Conservation (phyloP, 2,797 vertebrate genomes). For the Furcifer pardalis region DNA sequence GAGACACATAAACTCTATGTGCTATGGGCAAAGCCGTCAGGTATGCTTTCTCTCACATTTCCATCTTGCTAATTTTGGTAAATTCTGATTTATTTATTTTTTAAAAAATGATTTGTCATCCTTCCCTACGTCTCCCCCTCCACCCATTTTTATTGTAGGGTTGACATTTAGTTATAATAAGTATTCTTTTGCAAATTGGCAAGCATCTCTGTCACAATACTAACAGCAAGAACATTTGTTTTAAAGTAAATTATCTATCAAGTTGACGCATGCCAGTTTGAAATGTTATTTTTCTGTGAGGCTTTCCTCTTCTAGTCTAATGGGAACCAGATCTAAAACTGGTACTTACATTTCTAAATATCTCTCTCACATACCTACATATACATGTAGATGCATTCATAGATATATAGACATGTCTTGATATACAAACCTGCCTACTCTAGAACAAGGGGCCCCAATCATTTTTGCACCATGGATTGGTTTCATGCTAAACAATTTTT, state of each 20-base stretch:
- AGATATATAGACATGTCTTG: neutral
- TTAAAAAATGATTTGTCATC: neutral
- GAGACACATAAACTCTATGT: too few species aligned
- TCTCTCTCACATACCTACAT: neutral
- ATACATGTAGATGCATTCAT: neutral
- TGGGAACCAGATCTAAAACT: neutral
- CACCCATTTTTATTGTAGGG: neutral
- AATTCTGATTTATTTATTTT: neutral
- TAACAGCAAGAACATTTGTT: slow-evolving; percentile 42
- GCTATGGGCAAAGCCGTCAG: neutral
- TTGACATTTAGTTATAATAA: slow-evolving; percentile 32
- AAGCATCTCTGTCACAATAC: slow-evolving; percentile 23
- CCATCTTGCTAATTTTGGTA: neutral
- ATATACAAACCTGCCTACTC: too few species aligned
- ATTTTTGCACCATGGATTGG: too few species aligned
- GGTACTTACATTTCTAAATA: neutral
- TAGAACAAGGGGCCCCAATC: too few species aligned
- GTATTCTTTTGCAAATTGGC: slow-evolving; percentile 29
- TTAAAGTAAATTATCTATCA: slow-evolving; percentile 35
- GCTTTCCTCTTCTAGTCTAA: neutral
- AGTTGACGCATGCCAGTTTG: neutral
- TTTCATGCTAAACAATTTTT: too few species aligned
- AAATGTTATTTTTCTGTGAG: neutral
- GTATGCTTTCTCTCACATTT: neutral
- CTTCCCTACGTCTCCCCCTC: neutral